Evolutionary conservation across 2,888 invertebrate genomes (phyloP), one percentile per base, ranked within the genome.

Genomic region (Synanthedon formicaeformis): DNA sequence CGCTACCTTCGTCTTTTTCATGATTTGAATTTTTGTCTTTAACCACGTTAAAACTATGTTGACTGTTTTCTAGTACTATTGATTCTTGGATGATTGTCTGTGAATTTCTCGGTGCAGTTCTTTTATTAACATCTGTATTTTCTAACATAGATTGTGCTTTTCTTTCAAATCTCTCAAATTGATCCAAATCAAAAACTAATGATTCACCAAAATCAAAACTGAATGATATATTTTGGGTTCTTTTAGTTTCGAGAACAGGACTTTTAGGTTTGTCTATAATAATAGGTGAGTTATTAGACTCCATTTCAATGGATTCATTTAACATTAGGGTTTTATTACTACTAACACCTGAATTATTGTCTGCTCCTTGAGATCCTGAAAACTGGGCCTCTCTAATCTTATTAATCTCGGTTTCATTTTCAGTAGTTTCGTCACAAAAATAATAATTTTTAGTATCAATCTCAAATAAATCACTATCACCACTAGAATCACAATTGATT

Each of bases 101-200:
- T 3, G 80, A 81, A 63, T 83, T 73, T 1, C 84, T 76, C 4
- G 79, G 54, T 56, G 63, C 59, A 61, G 74, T 83, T 8, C 66
- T 72, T 40, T 58, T 62, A 51, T 71, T 58, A 3, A 73, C 52
- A 56, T 81, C 67, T 40, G 52, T 14, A 55, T 64, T 58, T 59
- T 71, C 63, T 53, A 85, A 53, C 0, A 82, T 50, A 12, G 79
- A 74, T 51, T 68, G 52, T 1, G 75, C 80, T 27, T 78, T 54
- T 48, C 62, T 67, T 65, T 83, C 85, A 61, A 86, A 85, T 40
- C 68, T 70, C 57, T 86, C 86, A 71, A 85, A 87, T 11, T 60
- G 56, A 41, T 80, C 74, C 18, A 85, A 58, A 41, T 71, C 62
- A 41, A 64, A 76, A 16, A 78, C 65, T 56, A 84, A 72, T 1